phyloP scores from a whole-genome alignment of 2,113 vertebrate species.

The Meleagris gallopavo region DNA sequence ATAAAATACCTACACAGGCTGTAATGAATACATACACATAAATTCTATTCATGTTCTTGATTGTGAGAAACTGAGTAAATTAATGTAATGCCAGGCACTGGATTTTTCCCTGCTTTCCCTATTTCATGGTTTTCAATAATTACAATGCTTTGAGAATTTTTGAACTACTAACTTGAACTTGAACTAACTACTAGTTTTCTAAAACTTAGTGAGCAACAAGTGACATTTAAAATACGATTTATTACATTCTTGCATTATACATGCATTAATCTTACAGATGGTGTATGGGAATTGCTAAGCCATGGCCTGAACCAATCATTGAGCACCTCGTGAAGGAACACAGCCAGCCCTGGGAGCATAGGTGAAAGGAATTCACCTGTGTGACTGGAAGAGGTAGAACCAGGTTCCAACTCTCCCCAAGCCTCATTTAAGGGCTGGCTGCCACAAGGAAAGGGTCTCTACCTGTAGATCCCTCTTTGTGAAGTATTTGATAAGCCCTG shows the following conservation, averaged over 20 bases:
- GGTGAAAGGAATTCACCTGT: too few species aligned
- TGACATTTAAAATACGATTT: not conserved
- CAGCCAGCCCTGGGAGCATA: too few species aligned
- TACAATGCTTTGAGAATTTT: not conserved
- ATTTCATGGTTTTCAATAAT: not conserved
- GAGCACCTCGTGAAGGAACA: too few species aligned
- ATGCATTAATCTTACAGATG: not conserved
- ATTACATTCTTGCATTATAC: not conserved
- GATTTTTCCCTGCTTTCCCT: not conserved
- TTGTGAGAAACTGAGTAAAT: not conserved
- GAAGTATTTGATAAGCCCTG: too few species aligned
- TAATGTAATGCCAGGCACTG: not conserved
- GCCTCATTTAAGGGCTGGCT: too few species aligned
- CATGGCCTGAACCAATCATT: too few species aligned
- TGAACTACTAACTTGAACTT: too few species aligned
- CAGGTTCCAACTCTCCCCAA: too few species aligned
- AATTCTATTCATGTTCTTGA: not conserved
- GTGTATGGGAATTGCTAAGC: too few species aligned
- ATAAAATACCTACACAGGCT: not conserved
- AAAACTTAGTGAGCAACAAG: not conserved
- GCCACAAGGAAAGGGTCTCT: too few species aligned
- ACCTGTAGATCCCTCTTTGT: too few species aligned
- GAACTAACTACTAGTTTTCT: not conserved
- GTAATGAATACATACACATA: not conserved
- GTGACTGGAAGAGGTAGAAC: too few species aligned